Percentiles rank a stretch among this genome's conserved stretches.
phyloP scores from a whole-genome alignment of 2,797 vertebrate species.

The Enteromius anoplus region DNA sequence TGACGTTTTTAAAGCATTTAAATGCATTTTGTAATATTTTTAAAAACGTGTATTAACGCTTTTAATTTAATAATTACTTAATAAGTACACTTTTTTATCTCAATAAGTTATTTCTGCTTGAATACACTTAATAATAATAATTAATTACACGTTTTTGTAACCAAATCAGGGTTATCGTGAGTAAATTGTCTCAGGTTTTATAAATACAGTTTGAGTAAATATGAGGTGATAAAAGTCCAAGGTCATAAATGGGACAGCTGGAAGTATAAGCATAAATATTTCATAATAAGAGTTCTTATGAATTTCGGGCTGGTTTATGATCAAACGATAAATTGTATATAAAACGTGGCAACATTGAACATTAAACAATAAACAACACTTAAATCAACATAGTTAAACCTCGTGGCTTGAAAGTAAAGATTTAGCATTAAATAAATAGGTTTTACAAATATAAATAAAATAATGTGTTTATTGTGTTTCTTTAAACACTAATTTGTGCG shows the following conservation, averaged over 20 bases:
- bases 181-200: background rate
- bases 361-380: no score
- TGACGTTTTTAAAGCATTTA: background rate
- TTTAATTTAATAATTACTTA: background rate
- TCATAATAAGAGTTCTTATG: background rate
- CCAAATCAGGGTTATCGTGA: accelerated
- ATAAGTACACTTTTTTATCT: background rate
- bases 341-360: background rate
- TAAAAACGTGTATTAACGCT: background rate
- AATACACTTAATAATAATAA: background rate
- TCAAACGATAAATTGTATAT: no score
- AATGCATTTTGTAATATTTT: background rate
- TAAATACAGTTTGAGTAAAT: background rate
- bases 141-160: background rate
- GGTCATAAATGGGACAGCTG: background rate
- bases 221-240: background rate
- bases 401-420: background rate
- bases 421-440: background rate
- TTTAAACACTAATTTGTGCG: background rate
- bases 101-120: background rate
- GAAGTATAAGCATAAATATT: background rate
- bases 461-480: background rate
- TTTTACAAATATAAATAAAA: background rate
- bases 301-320: background rate
- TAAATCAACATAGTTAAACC: no score